Evolutionary conservation across 2,797 vertebrate genomes (phyloP).

Genomic region (Myripristis murdjan): DNA sequence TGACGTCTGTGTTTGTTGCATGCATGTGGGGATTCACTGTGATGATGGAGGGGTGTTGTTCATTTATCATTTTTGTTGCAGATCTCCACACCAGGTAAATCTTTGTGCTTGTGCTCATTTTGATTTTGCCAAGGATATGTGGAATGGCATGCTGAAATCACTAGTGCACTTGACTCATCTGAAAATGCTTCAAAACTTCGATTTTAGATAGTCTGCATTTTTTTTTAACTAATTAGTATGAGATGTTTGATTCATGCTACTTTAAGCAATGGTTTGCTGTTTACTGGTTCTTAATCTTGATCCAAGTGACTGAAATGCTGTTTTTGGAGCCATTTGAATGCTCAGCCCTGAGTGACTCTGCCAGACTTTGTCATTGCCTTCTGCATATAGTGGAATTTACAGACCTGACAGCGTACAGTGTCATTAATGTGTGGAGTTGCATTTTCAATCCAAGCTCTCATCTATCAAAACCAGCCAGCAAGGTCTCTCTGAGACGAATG

Average conservation of each 20-base stretch:
- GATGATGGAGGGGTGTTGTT: slow-evolving; percentile 43
- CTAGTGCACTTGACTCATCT: slow-evolving; percentile 13
- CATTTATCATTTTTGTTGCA: slow-evolving; percentile 80
- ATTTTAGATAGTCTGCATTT: slow-evolving; percentile 41
- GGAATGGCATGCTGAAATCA: slow-evolving; percentile 59
- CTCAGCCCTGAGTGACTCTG: slow-evolving; percentile 55
- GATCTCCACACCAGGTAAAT: slow-evolving; percentile 88
- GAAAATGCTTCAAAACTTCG: slow-evolving; percentile 32
- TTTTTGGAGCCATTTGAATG: slow-evolving; percentile 69
- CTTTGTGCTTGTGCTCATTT: slow-evolving; percentile 57
- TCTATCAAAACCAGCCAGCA: slow-evolving; percentile 59
- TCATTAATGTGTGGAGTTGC: slow-evolving; percentile 63
- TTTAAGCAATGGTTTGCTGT: slow-evolving; percentile 43
- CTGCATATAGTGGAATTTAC: slow-evolving; percentile 68
- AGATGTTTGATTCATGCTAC: slow-evolving; percentile 44
- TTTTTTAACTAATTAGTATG: slow-evolving; percentile 36
- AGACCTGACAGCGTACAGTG: slow-evolving; percentile 62
- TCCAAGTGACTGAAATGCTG: slow-evolving; percentile 43
- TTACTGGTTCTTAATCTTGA: slow-evolving; percentile 38
- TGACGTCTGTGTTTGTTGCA: slow-evolving; percentile 62
- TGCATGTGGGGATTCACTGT: slow-evolving; percentile 47
- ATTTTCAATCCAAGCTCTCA: slow-evolving; percentile 52
- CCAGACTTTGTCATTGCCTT: slow-evolving; percentile 57
- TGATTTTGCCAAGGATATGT: slow-evolving; percentile 33
- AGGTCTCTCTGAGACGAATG: slow-evolving; percentile 47